A percentile compares a stretch with the other conserved stretches of the same genome.
These are phyloP conservation scores for Pseudomugil gertrudae DNA, from an alignment of 2,797 vertebrate genomes.

Conservation along the genomic window DNA sequence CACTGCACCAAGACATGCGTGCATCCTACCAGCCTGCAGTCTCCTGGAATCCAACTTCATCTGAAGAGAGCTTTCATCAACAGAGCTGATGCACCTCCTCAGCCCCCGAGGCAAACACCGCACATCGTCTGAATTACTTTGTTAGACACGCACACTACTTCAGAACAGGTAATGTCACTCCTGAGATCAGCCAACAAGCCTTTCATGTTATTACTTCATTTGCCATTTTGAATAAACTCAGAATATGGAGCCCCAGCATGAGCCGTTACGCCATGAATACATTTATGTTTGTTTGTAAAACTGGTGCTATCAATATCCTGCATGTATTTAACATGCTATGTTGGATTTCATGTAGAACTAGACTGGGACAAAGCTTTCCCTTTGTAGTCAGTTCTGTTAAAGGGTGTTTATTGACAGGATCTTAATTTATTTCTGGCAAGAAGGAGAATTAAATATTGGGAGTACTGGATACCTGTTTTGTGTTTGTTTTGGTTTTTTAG, in stretches of 20 bases:
- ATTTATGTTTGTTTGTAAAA: constrained; percentile 1
- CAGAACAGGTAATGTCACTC: constrained; percentile 35
- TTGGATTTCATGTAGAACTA: no score
- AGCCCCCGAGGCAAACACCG: constrained; percentile 33
- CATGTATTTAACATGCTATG: not conserved
- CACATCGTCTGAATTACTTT: constrained; percentile 39
- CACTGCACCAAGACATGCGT: constrained; percentile 10
- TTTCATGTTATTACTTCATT: constrained; percentile 16
- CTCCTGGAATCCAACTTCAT: constrained; percentile 30
- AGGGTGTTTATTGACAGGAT: no score
- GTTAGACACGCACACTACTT: constrained; percentile 27
- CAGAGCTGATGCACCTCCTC: constrained; percentile 23
- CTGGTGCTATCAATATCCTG: not conserved
- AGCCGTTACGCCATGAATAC: not conserved
- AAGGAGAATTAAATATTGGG: no score
- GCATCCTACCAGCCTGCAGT: constrained; percentile 38
- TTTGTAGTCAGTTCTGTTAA: no score
- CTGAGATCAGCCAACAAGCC: constrained; percentile 22
- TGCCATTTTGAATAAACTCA: constrained; percentile 5
- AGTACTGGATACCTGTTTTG: no score
- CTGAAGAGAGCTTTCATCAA: constrained; percentile 24
- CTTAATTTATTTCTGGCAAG: no score
- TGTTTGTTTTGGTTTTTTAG: no score
- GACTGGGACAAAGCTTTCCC: no score
- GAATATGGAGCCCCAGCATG: not conserved